phyloP scores from a whole-genome alignment of 1,140 invertebrate species.

The Lutraria rhynchaena region DNA sequence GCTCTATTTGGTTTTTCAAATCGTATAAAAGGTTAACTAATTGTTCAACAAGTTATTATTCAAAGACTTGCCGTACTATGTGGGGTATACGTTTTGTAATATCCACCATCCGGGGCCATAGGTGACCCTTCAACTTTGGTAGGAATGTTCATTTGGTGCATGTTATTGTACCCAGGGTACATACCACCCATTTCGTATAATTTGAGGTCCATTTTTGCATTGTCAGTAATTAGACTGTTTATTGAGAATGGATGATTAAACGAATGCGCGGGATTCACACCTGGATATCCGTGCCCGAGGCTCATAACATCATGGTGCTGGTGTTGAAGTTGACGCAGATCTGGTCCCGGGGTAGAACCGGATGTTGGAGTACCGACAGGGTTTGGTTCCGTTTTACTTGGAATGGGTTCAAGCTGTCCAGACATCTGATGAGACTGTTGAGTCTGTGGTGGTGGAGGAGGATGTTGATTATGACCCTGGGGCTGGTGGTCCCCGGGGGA shows the following conservation, averaged over 20 bases:
- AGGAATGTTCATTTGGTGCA: constrained; percentile 75
- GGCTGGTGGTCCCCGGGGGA: constrained; percentile 61
- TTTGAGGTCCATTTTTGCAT: constrained; percentile 80
- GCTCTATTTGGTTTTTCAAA: neutral
- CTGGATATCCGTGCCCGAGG: constrained; percentile 66
- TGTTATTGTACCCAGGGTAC: constrained; percentile 75
- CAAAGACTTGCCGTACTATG: constrained; percentile 79
- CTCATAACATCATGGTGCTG: constrained; percentile 81
- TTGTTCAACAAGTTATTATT: neutral
- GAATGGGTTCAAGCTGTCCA: constrained; percentile 57
- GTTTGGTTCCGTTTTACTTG: constrained; percentile 59
- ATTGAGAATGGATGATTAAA: constrained; percentile 94
- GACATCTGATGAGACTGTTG: constrained; percentile 67
- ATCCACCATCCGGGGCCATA: constrained; percentile 65
- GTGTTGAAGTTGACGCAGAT: constrained; percentile 79
- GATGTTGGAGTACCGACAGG: constrained; percentile 61
- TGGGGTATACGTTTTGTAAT: constrained; percentile 79
- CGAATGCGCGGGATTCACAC: constrained; percentile 74
- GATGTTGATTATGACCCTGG: constrained; percentile 81
- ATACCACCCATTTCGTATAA: constrained; percentile 77
- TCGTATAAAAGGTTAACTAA: neutral
- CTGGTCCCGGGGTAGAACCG: constrained; percentile 83
- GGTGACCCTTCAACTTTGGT: constrained; percentile 69
- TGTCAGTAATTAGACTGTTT: constrained; percentile 81
- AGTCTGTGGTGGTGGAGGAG: constrained; percentile 59